A percentile compares a stretch with the other conserved stretches of the same genome.
Evolutionary conservation across 2,113 vertebrate genomes (phyloP).

Genomic region (Zapornia atra): DNA sequence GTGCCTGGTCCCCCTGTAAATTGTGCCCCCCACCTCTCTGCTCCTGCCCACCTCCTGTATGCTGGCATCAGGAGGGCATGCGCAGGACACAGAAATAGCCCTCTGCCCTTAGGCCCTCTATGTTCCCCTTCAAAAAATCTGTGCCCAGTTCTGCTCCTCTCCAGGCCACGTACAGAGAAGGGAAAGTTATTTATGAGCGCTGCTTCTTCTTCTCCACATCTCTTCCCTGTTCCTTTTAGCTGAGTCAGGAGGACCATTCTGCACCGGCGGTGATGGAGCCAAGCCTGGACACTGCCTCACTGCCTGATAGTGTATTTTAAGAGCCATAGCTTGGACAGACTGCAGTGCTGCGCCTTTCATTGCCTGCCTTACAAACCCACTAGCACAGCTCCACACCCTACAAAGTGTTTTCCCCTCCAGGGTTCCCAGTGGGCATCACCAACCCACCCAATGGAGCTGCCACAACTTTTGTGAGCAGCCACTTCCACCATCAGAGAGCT

Average conservation of each 20-base stretch:
- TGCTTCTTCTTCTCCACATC: background rate
- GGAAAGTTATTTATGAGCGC: background rate
- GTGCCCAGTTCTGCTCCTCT: background rate
- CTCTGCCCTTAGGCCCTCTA: background rate
- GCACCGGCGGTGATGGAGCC: background rate
- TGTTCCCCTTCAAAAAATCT: background rate
- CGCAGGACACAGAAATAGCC: background rate
- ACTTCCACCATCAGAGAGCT: background rate
- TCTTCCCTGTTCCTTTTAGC: background rate
- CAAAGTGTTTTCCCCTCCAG: background rate
- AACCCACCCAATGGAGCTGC: background rate
- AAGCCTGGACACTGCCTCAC: background rate
- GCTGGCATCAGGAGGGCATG: background rate
- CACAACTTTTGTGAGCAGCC: background rate
- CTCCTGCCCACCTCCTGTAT: background rate
- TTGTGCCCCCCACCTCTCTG: background rate
- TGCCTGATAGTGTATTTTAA: background rate
- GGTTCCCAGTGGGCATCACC: background rate
- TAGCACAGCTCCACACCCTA: background rate
- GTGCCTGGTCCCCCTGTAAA: background rate
- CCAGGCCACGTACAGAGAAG: fast-evolving
- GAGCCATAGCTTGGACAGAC: background rate
- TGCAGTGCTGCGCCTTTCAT: background rate
- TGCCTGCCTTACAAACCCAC: background rate
- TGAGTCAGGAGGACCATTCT: background rate